These are phyloP conservation scores for Hypotaenidia philippensis DNA, from an alignment of 2,797 vertebrate species.

Conservation along the genomic window DNA sequence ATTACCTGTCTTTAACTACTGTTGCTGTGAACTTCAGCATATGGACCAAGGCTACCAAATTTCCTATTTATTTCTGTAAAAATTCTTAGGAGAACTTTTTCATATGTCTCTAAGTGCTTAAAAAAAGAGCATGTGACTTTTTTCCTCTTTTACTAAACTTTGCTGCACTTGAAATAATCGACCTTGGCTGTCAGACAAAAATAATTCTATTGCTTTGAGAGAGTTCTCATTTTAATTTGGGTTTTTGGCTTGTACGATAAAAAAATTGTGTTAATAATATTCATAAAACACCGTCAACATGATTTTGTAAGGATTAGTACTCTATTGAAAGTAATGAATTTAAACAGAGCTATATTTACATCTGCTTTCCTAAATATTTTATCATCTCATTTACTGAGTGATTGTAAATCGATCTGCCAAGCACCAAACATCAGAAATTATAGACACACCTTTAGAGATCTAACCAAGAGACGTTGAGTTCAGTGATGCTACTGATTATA, in stretches of 20 bases:
- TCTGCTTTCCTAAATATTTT: conserved; percentile 21
- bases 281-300: background rate
- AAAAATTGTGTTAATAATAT: background rate
- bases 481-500: background rate
- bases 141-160: background rate
- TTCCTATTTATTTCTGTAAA: background rate
- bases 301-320: background rate
- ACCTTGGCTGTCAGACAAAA: background rate
- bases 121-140: background rate
- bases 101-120: background rate
- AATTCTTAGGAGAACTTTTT: background rate
- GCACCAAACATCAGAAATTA: background rate
- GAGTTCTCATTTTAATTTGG: background rate
- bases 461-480: background rate
- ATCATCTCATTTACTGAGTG: background rate
- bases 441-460: background rate
- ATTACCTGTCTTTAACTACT: background rate
- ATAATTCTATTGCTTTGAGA: background rate
- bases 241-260: background rate
- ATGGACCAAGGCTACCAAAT: background rate
- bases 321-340: background rate
- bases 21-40: background rate
- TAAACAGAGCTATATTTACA: background rate
- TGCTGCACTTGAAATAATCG: background rate
- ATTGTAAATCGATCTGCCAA: background rate